Evolutionary conservation across 2,797 vertebrate genomes (phyloP).

Genomic region (Xenops minutus): DNA sequence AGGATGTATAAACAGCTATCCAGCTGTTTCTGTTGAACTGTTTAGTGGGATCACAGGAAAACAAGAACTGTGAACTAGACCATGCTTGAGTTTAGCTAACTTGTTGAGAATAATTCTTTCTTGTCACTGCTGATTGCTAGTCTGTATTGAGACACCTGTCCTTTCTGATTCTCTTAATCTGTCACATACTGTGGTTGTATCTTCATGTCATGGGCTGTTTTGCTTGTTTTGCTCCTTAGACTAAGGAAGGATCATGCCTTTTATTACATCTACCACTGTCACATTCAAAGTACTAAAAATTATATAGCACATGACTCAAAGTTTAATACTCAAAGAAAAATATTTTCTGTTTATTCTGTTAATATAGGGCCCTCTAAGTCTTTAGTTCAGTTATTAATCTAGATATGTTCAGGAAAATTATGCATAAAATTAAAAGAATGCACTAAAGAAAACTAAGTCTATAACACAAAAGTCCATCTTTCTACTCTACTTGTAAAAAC

Average conservation of each 20-base stretch:
- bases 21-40: not conserved
- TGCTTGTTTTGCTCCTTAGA: not conserved
- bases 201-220: not conserved
- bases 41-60: not conserved
- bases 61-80: not conserved
- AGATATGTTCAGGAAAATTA: not conserved
- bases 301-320: not conserved
- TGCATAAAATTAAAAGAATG: not conserved
- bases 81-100: not conserved
- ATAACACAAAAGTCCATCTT: not conserved
- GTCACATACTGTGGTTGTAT: not conserved
- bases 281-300: not conserved
- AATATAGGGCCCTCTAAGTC: not conserved
- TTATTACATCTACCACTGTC: not conserved
- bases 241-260: not conserved
- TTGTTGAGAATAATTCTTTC: not conserved
- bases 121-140: not conserved
- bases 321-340: not conserved
- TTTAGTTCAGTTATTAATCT: not conserved
- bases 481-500: not conserved
- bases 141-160: not conserved
- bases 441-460: not conserved
- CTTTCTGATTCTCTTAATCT: not conserved
- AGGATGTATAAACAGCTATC: not conserved
- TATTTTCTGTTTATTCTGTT: not conserved